Percentiles rank a stretch among this genome's conserved stretches.
These are phyloP conservation scores for Hyphantria cunea DNA, from an alignment of 1,140 invertebrate species.

Conservation along the genomic window DNA sequence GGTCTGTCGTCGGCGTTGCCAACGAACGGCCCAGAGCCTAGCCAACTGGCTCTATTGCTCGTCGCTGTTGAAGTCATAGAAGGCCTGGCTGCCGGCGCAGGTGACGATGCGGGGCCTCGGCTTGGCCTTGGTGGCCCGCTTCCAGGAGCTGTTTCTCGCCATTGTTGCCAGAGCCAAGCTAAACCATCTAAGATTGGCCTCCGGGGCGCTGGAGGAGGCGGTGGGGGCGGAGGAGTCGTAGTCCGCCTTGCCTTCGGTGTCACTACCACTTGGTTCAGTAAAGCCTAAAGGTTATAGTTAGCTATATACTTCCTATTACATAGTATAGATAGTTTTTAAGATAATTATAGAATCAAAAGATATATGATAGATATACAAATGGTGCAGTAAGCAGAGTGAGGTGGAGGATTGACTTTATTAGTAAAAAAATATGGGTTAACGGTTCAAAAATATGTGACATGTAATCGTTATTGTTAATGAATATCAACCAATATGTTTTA, in stretches of 20 bases:
- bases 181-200: constrained; percentile 78
- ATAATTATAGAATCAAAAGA: constrained; percentile 28
- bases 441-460: constrained; percentile 1
- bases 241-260: constrained; percentile 74
- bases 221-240: constrained; percentile 62
- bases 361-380: constrained; percentile 23
- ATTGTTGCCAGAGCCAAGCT: constrained; percentile 80
- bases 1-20: constrained; percentile 74
- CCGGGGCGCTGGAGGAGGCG: constrained; percentile 65
- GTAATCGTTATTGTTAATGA: constrained; percentile 5
- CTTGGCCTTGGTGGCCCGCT: constrained; percentile 45
- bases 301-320: constrained; percentile 43
- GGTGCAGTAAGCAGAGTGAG: constrained; percentile 30
- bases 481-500: constrained; percentile 12
- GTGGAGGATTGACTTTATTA: constrained; percentile 18
- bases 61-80: constrained; percentile 54
- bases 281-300: constrained; percentile 77
- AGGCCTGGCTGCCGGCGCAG: constrained; percentile 46
- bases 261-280: constrained; percentile 81
- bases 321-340: constrained; percentile 29
- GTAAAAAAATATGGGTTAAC: constrained; percentile 10
- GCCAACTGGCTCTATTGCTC: constrained; percentile 73
- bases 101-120: constrained; percentile 49
- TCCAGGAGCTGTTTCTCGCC: constrained; percentile 74
- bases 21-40: constrained; percentile 78